Evolutionary conservation across 2,113 vertebrate species (phyloP).

Genomic region (Periophthalmus modestus): DNA sequence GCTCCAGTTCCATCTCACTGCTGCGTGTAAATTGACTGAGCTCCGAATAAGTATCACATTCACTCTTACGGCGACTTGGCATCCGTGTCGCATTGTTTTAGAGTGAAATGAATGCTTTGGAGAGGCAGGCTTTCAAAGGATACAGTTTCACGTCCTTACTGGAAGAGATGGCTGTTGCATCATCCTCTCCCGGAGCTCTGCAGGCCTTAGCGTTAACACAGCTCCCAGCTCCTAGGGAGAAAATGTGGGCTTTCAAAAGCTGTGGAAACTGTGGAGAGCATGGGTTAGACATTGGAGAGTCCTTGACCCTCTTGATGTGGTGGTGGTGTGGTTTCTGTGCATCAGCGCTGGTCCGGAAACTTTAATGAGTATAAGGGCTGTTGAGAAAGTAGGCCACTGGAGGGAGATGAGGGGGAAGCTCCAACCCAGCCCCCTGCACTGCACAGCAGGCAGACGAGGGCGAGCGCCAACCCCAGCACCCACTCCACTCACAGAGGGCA

Average conservation of each 20-base stretch:
- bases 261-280: constrained; percentile 22
- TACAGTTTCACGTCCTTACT: constrained; percentile 35
- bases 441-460: neutral
- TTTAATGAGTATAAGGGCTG: constrained; percentile 68
- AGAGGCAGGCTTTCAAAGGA: constrained; percentile 41
- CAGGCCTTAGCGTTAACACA: constrained; percentile 5
- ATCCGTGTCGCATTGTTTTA: constrained; percentile 29
- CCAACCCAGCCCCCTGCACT: too few species aligned
- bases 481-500: constrained; percentile 5
- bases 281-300: constrained; percentile 50
- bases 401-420: too few species aligned
- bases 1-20: constrained; percentile 24
- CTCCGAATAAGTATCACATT: constrained; percentile 34
- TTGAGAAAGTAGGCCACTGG: constrained; percentile 66
- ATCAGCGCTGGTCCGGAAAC: constrained; percentile 46
- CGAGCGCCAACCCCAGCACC: constrained; percentile 4
- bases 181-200: constrained; percentile 9
- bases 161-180: neutral
- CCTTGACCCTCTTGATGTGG: constrained; percentile 61
- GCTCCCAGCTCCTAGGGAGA: constrained; percentile 9
- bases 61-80: constrained; percentile 28
- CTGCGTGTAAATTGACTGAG: constrained; percentile 27
- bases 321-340: constrained; percentile 52
- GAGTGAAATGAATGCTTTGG: constrained; percentile 35
- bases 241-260: constrained; percentile 19